phyloP scores from a whole-genome alignment of 2,797 vertebrate species.

The Melanogrammus aeglefinus region DNA sequence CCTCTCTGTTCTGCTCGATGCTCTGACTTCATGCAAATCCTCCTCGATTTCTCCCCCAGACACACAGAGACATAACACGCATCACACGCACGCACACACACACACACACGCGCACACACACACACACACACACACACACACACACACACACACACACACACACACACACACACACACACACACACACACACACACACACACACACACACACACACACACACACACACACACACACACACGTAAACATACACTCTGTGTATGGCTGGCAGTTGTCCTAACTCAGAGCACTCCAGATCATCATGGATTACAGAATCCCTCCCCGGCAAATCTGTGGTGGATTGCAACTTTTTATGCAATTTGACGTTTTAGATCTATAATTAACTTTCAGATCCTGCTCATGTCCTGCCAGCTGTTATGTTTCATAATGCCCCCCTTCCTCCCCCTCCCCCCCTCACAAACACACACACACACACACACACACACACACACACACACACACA shows the following conservation, averaged over 20 bases:
- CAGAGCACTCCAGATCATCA: constrained; percentile 52
- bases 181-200: constrained; percentile 15
- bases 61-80: no score
- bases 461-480: no score
- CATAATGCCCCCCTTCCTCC: no score
- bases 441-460: no score
- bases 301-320: constrained; percentile 68
- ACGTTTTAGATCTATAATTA: constrained; percentile 61
- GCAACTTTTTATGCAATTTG: constrained; percentile 58
- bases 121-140: constrained; percentile 10
- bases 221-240: constrained; percentile 10
- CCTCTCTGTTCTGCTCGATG: not conserved
- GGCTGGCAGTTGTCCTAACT: constrained; percentile 47
- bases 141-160: constrained; percentile 17
- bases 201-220: constrained; percentile 6
- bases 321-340: constrained; percentile 57
- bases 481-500: no score
- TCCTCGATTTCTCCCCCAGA: not conserved
- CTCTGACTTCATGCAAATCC: not conserved
- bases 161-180: constrained; percentile 9
- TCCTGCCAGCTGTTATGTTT: constrained; percentile 26
- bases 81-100: no score
- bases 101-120: no score
- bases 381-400: constrained; percentile 46
- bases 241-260: constrained; percentile 28